These are phyloP conservation scores for Leptinotarsa rubiginosa DNA, from an alignment of 2,888 invertebrate species.

Conservation along the genomic window DNA sequence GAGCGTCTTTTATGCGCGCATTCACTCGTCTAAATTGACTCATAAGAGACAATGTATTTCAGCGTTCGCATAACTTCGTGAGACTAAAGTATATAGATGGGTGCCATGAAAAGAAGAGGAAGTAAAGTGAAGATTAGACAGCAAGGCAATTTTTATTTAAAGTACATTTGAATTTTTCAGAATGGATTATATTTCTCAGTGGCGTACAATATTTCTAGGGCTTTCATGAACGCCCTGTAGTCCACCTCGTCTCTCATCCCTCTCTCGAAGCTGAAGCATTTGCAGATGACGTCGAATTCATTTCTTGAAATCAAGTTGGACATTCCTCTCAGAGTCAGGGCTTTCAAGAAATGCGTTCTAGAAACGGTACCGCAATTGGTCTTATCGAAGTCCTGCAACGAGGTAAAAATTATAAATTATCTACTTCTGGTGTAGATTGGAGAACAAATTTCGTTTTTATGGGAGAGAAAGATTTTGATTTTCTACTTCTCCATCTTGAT, in stretches of 20 bases:
- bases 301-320: slow-evolving; percentile 73
- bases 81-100: too few species aligned
- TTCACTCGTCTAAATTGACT: too few species aligned
- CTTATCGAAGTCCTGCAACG: slow-evolving; percentile 75
- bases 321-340: slow-evolving; percentile 74
- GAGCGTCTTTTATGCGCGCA: too few species aligned
- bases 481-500: too few species aligned
- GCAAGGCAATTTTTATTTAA: neutral
- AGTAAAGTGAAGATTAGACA: too few species aligned
- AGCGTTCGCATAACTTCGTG: too few species aligned
- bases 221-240: slow-evolving; percentile 77
- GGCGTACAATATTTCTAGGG: slow-evolving; percentile 74
- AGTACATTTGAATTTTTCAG: slow-evolving; percentile 47
- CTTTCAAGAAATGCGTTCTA: slow-evolving; percentile 74
- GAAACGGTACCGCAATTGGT: slow-evolving; percentile 76
- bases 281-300: slow-evolving; percentile 78
- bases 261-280: slow-evolving; percentile 78
- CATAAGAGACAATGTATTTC: too few species aligned
- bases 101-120: too few species aligned
- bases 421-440: too few species aligned
- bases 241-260: slow-evolving; percentile 75
- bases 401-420: too few species aligned
- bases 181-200: slow-evolving; percentile 68
- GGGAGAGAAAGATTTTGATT: too few species aligned
- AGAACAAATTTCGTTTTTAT: too few species aligned